These are phyloP conservation scores for Pygmarrhopalites habei DNA, from an alignment of 1,140 invertebrate genomes.

Conservation along the genomic window DNA sequence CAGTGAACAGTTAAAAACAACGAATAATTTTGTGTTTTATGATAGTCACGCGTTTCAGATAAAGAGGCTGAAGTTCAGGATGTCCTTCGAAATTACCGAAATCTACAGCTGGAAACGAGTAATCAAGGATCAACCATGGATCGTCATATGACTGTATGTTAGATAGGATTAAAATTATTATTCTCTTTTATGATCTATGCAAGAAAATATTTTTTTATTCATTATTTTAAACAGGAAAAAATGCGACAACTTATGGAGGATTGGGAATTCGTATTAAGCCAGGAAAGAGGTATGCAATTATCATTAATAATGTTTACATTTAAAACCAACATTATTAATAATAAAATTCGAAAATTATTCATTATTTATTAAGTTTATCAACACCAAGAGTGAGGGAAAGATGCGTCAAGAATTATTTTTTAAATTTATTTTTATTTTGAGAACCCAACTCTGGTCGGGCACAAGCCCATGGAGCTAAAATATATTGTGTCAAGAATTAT, in stretches of 20 bases:
- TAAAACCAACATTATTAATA: too few species aligned
- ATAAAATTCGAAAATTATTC: too few species aligned
- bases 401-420: too few species aligned
- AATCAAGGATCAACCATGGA: constrained; percentile 26
- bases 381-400: too few species aligned
- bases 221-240: constrained; percentile 45
- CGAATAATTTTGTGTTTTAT: too few species aligned
- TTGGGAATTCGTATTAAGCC: constrained; percentile 49
- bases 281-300: neutral
- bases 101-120: constrained; percentile 52
- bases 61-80: constrained; percentile 58
- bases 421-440: too few species aligned
- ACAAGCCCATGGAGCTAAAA: too few species aligned
- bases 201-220: neutral
- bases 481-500: too few species aligned
- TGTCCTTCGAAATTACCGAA: constrained; percentile 60
- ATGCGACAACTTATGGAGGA: constrained; percentile 53
- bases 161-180: neutral
- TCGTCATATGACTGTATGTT: constrained; percentile 34
- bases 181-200: neutral
- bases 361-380: too few species aligned
- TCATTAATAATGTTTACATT: too few species aligned
- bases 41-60: constrained; percentile 41
- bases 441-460: too few species aligned
- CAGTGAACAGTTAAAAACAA: too few species aligned